Evolutionary conservation across 2,888 invertebrate species (phyloP), one percentile per base, ranked within the genome.

Genomic region (Agriopis marginaria): DNA sequence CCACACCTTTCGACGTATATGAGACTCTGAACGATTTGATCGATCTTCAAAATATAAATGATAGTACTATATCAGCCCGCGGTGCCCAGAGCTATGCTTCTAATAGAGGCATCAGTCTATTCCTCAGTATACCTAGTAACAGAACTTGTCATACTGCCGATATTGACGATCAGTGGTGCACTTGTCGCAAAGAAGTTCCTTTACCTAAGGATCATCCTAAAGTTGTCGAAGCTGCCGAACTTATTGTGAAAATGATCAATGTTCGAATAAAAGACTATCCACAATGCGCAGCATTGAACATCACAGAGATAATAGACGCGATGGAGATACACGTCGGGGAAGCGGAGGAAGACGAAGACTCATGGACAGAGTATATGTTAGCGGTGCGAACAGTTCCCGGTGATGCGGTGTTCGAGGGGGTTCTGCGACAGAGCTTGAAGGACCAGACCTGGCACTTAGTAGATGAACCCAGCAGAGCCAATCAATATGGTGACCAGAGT

Each of bases 91-190:
- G 82, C 12, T 92, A 94, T 58, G 83, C 84, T 11, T 76, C 89
- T 63, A 87, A 93, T 5, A 93, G 96, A 65, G 96, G 96, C 2
- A 96, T 97, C 8, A 98, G 98, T 86, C 94, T 98, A 61, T 98
- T 99, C 85, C 88, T 96, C 32, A 95, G 96, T 0, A 95, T 99
- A 66, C 96, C 97, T 0, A 86, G 84, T 49, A 95, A 95, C 64
- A 94, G 98, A 53, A 97, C 97, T 0, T 99, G 99, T 85, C 92
- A 95, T 61, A 92, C 94, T 72, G 98, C 98, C 0, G 96, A 94
- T 0, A 97, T 99, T 65, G 95, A 96, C 0, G 96, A 96, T 40
- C 97, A 98, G 85, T 99, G 97, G 97, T 99, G 99, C 87, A 97
- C 98, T 32, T 99, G 99, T 77, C 97, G 97, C 79, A 95, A 95